These are phyloP conservation scores for Lathronympha strigana DNA, from an alignment of 2,888 invertebrate species.

Conservation along the genomic window DNA sequence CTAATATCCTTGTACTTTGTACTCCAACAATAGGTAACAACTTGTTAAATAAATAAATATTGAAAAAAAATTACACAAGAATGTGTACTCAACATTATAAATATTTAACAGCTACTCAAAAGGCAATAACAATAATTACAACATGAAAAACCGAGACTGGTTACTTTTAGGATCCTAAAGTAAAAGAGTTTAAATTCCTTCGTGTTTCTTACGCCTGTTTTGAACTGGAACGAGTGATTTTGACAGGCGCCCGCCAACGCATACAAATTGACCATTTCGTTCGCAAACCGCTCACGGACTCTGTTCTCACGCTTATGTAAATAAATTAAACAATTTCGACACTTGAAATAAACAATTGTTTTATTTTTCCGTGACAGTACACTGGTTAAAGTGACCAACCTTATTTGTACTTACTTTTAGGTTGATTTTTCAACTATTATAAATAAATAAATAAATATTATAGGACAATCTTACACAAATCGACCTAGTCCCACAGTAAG, in stretches of 20 bases:
- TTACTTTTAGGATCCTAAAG: neutral
- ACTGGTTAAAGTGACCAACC: neutral
- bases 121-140: constrained; percentile 29
- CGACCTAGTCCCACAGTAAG: no score
- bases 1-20: constrained; percentile 16
- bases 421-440: neutral
- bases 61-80: constrained; percentile 3
- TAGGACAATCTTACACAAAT: no score
- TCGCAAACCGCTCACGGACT: constrained; percentile 39
- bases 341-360: constrained; percentile 38
- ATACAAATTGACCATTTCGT: constrained; percentile 26
- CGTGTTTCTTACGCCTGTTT: neutral
- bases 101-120: constrained; percentile 22
- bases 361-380: constrained; percentile 26
- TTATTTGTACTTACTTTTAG: neutral
- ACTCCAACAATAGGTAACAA: neutral
- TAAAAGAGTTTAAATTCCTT: constrained; percentile 5
- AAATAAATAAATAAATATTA: no score
- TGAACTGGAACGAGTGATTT: neutral
- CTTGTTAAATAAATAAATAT: neutral
- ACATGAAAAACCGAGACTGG: constrained; percentile 15
- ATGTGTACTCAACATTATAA: constrained; percentile 15
- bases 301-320: constrained; percentile 38
- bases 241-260: constrained; percentile 12
- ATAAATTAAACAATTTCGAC: constrained; percentile 41